phyloP scores from a whole-genome alignment of 2,113 vertebrate genomes.

The Apodemus speciosus region DNA sequence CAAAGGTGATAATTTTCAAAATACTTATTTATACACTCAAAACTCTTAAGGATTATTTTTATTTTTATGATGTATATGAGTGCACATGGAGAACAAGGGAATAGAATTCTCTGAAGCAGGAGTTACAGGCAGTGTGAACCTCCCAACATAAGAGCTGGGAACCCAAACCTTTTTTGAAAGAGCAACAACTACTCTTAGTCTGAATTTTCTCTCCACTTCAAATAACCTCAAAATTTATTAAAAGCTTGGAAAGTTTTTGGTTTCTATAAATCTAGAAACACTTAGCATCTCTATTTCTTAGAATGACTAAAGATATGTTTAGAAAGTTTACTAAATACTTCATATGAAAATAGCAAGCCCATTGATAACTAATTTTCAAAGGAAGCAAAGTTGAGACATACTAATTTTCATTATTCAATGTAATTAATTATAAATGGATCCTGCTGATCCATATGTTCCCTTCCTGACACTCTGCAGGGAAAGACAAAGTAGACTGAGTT shows the following conservation, averaged over 20 bases:
- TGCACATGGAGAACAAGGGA: neutral
- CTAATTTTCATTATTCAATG: neutral
- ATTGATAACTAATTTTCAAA: neutral
- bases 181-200: neutral
- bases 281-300: neutral
- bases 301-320: neutral
- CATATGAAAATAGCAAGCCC: neutral
- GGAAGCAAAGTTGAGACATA: neutral
- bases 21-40: neutral
- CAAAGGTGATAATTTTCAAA: neutral
- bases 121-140: neutral
- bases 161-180: too few species aligned
- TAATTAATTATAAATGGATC: neutral
- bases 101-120: neutral
- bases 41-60: neutral
- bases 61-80: neutral
- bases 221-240: neutral
- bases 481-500: too few species aligned
- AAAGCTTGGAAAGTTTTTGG: neutral
- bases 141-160: neutral
- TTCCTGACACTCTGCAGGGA: neutral
- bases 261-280: neutral
- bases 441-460: too few species aligned
- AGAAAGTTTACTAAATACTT: neutral
- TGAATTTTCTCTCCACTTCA: neutral